Percentiles rank a stretch among this genome's conserved stretches.
These are phyloP conservation scores for Fregata magnificens DNA, from an alignment of 2,113 vertebrate species.

Conservation along the genomic window DNA sequence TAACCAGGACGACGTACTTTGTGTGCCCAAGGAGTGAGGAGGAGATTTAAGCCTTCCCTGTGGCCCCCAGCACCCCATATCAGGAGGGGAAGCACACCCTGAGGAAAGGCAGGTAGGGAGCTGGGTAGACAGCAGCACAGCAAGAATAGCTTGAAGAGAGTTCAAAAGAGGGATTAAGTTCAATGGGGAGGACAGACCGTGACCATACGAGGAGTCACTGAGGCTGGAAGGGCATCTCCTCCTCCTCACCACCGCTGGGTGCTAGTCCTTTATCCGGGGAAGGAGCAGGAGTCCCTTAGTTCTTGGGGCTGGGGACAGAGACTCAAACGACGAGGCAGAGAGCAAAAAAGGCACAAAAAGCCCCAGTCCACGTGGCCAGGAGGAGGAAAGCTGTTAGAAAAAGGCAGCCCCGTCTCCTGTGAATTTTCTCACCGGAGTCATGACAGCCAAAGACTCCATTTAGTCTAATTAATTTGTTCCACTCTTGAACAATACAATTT, in stretches of 20 bases:
- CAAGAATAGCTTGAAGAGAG: background rate
- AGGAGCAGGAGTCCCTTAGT: background rate
- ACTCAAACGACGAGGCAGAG: background rate
- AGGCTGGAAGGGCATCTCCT: background rate
- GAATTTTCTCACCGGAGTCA: background rate
- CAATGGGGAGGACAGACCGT: background rate
- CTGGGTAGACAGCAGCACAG: background rate
- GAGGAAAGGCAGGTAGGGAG: background rate
- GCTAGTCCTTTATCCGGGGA: background rate
- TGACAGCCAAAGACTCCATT: conserved; percentile 16
- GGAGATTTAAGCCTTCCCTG: background rate
- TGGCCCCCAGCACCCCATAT: fast-evolving
- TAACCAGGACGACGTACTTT: background rate
- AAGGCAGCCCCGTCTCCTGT: background rate
- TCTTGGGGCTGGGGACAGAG: background rate
- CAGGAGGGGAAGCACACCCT: background rate
- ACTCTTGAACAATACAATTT: conserved; percentile 24
- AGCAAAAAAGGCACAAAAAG: background rate
- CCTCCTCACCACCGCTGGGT: fast-evolving
- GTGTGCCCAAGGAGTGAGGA: background rate
- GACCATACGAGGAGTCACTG: background rate
- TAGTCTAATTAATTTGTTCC: conserved; percentile 51
- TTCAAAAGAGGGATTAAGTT: background rate
- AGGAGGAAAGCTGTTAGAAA: background rate
- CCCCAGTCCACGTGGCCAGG: background rate